Percentiles rank a stretch among this genome's conserved stretches.
phyloP scores from a whole-genome alignment of 2,797 vertebrate species.

The Danio kyathit region DNA sequence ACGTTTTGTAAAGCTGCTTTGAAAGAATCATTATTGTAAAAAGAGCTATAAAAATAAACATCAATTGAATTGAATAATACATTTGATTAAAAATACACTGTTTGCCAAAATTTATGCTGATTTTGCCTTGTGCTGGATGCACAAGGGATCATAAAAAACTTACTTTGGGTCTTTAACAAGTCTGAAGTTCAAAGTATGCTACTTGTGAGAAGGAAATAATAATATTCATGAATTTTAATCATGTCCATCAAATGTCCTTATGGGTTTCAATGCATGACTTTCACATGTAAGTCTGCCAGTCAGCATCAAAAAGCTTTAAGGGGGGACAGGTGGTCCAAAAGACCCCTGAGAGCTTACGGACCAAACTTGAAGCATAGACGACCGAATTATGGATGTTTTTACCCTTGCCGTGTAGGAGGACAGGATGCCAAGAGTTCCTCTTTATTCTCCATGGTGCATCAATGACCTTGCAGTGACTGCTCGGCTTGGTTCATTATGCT shows the following conservation, averaged over 20 bases:
- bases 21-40: too few relatives aligned
- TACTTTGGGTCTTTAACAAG: slow-evolving; percentile 8
- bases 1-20: too few relatives aligned
- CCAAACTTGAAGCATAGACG: slow-evolving; percentile 33
- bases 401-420: slow-evolving; percentile 41
- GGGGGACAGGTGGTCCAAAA: slow-evolving; percentile 50
- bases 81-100: too few relatives aligned
- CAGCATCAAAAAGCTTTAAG: slow-evolving; percentile 43
- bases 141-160: neutral
- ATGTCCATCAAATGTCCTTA: slow-evolving; percentile 45
- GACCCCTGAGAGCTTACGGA: slow-evolving; percentile 18
- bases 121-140: too few relatives aligned
- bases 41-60: too few relatives aligned
- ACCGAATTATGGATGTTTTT: slow-evolving; percentile 48
- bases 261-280: slow-evolving; percentile 34
- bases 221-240: slow-evolving; percentile 54
- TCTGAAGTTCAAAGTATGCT: slow-evolving; percentile 4
- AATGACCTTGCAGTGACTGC: slow-evolving; percentile 43
- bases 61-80: too few relatives aligned
- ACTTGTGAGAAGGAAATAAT: slow-evolving; percentile 40
- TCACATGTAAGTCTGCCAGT: slow-evolving; percentile 44
- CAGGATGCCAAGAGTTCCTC: slow-evolving; percentile 43
- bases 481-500: slow-evolving; percentile 38
- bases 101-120: too few relatives aligned
- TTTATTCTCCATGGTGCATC: slow-evolving; percentile 42